phyloP scores from a whole-genome alignment of 2,113 vertebrate genomes.

The Epinephelus lanceolatus region DNA sequence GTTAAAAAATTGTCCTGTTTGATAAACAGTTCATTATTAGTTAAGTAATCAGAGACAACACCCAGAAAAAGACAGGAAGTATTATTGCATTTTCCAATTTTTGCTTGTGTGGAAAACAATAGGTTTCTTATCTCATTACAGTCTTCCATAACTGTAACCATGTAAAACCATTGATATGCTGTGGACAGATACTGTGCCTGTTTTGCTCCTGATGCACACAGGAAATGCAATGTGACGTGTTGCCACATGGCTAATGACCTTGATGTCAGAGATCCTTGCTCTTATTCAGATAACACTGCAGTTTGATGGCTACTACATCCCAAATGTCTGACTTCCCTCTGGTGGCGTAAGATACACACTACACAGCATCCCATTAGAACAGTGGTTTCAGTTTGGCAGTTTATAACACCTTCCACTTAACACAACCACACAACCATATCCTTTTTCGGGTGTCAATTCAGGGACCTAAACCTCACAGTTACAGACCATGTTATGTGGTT shows the following conservation, averaged over 20 bases:
- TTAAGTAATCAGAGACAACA: neutral
- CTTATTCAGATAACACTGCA: too few relatives aligned
- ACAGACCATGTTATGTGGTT: neutral
- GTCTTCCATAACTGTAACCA: neutral
- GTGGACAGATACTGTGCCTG: too few relatives aligned
- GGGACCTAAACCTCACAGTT: neutral
- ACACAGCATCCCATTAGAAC: neutral
- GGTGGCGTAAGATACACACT: neutral
- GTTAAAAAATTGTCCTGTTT: neutral
- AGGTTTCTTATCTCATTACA: neutral
- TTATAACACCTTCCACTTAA: too few relatives aligned
- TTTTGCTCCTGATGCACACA: neutral
- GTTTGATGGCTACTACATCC: neutral
- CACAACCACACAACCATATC: too few relatives aligned
- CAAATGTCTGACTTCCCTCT: neutral
- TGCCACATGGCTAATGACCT: neutral
- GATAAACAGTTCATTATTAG: neutral
- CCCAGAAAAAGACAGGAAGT: neutral
- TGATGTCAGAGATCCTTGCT: neutral
- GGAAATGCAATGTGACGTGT: too few relatives aligned
- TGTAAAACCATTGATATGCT: neutral
- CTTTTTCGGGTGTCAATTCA: neutral
- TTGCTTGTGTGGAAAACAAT: neutral
- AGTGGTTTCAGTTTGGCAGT: neutral
- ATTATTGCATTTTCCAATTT: neutral